phyloP scores from a whole-genome alignment of 2,888 invertebrate genomes.

The Pachymerium ferrugineum region DNA sequence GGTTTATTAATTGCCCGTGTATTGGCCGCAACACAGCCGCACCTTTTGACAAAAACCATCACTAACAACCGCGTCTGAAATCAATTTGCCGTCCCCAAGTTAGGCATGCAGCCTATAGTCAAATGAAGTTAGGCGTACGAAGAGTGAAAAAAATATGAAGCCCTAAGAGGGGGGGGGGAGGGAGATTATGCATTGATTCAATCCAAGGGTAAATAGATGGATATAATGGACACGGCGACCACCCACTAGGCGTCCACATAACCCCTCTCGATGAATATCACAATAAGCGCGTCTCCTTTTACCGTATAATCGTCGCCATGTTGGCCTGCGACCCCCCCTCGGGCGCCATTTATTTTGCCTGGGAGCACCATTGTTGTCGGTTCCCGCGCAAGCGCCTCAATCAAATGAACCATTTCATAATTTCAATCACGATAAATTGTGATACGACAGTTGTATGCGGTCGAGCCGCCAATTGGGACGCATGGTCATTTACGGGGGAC shows the following conservation, averaged over 20 bases:
- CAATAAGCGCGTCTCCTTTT: conserved; percentile 8
- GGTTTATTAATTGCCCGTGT: too few species aligned
- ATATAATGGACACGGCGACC: neutral
- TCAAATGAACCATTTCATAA: conserved; percentile 8
- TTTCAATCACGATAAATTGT: conserved; percentile 8
- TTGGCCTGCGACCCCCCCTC: neutral
- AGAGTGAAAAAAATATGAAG: neutral
- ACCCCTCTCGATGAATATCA: conserved; percentile 13
- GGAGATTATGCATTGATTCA: neutral
- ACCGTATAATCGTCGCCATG: conserved; percentile 13
- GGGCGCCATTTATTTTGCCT: conserved; percentile 13
- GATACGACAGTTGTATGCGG: neutral
- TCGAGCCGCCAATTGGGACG: neutral
- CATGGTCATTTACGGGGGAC: neutral
- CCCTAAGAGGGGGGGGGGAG: neutral
- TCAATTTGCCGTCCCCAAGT: neutral
- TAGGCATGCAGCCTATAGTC: neutral
- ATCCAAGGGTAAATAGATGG: neutral
- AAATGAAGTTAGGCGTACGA: neutral
- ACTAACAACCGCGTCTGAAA: neutral
- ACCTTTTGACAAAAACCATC: neutral
- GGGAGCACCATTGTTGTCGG: neutral
- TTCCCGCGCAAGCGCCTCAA: neutral
- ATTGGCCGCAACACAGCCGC: neutral
- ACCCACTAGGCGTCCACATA: conserved; percentile 8